Percentiles rank a stretch among this genome's conserved stretches.
phyloP scores from a whole-genome alignment of 1,140 invertebrate species.

The Triops cancriformis region DNA sequence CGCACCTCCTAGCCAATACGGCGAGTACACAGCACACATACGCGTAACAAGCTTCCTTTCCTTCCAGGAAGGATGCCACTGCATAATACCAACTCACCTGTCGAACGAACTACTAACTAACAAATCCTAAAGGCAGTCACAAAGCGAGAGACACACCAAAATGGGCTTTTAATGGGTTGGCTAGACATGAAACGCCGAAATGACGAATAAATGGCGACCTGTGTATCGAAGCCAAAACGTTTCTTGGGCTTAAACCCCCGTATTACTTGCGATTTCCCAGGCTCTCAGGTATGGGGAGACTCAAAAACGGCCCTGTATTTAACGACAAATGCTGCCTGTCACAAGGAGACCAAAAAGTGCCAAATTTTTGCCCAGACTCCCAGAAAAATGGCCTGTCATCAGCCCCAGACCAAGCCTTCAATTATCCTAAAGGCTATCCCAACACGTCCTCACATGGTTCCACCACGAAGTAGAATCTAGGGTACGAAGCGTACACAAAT shows the following conservation, averaged over 20 bases:
- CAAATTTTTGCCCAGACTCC: neutral
- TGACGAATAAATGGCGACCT: neutral
- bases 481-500: neutral
- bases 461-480: neutral
- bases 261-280: neutral
- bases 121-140: neutral
- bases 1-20: neutral
- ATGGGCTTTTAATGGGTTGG: neutral
- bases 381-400: slow-evolving; percentile 3
- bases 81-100: neutral
- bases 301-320: neutral
- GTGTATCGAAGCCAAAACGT: neutral
- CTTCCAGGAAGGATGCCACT: neutral
- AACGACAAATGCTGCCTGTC: neutral
- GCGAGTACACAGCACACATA: neutral
- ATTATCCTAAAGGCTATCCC: slow-evolving; percentile 4
- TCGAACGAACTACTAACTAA: neutral
- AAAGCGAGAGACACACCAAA: neutral
- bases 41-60: neutral
- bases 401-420: neutral
- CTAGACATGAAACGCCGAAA: neutral
- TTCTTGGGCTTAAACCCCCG: neutral
- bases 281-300: neutral
- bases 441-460: neutral
- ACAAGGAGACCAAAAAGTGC: neutral